Conservation (phyloP, 2,797 vertebrate species). For the Acanthurus tractus region DNA sequence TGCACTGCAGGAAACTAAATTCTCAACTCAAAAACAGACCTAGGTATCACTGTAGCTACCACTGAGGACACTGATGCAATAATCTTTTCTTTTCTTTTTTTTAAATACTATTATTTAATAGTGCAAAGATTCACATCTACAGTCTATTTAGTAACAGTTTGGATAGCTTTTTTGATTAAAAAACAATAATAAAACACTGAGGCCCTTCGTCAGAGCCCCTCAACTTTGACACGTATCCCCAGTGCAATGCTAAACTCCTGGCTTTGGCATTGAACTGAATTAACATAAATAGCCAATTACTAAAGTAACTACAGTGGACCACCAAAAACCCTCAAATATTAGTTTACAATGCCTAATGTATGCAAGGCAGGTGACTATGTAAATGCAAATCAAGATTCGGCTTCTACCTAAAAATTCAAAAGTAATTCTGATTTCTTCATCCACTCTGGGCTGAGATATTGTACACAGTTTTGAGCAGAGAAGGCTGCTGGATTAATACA, state of each 20-base stretch:
- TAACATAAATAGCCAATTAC: not conserved
- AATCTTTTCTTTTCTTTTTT: too few relatives aligned
- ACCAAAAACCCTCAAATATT: not conserved
- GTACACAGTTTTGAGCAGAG: too few relatives aligned
- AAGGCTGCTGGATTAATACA: too few relatives aligned
- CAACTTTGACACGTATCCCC: not conserved
- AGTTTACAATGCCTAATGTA: not conserved
- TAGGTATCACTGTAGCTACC: not conserved
- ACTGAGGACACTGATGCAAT: not conserved
- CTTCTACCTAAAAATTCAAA: too few relatives aligned
- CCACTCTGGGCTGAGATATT: too few relatives aligned
- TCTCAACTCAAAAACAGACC: not conserved
- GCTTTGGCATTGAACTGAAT: not conserved
- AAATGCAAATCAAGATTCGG: too few relatives aligned
- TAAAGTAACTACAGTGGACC: too few relatives aligned
- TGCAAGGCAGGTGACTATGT: not conserved
- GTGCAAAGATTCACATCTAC: too few relatives aligned
- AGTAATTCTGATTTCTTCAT: too few relatives aligned
- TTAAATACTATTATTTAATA: too few relatives aligned
- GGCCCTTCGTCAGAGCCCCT: too few relatives aligned
- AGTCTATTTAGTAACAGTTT: not conserved
- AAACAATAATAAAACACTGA: not conserved
- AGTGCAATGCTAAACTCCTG: not conserved
- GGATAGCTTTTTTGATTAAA: not conserved
- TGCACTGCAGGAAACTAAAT: slow-evolving; percentile 31